Conservation (phyloP, 2,888 invertebrate species). For the Aleiodes leptofemur region DNA sequence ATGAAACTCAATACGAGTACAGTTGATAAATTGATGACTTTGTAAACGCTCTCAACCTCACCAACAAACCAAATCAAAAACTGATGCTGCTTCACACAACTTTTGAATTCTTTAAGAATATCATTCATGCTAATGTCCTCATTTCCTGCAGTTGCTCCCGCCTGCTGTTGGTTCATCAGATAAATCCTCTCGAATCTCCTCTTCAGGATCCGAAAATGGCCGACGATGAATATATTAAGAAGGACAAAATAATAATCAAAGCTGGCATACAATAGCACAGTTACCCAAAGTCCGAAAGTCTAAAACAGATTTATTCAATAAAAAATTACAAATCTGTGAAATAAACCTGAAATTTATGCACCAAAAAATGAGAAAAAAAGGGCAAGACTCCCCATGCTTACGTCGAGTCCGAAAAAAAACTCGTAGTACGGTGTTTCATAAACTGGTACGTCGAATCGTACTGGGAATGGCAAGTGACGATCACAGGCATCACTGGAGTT, state of each 20-base stretch:
- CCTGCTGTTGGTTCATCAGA: neutral
- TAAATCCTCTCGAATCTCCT: neutral
- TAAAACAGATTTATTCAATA: neutral
- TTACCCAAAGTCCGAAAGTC: neutral
- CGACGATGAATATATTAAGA: conserved; percentile 8
- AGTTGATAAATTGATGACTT: neutral
- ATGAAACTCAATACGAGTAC: neutral
- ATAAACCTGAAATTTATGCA: too few relatives aligned
- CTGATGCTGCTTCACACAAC: conserved; percentile 13
- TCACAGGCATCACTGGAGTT: neutral
- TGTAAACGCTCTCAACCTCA: conserved; percentile 2
- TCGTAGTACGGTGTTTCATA: conserved; percentile 59
- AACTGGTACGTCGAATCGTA: conserved; percentile 46
- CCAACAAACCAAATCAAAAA: neutral
- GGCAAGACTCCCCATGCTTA: too few relatives aligned
- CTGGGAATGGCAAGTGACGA: conserved; percentile 50
- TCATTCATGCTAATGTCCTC: neutral
- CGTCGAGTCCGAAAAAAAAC: conserved; percentile 50
- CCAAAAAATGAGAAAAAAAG: neutral
- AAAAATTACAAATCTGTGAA: neutral
- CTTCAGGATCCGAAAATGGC: neutral
- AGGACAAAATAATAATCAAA: conserved; percentile 6
- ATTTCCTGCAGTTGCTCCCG: neutral
- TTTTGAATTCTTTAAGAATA: conserved; percentile 5
- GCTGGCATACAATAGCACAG: neutral